Percentiles rank a stretch among this genome's conserved stretches.
Evolutionary conservation across 2,888 invertebrate genomes (phyloP).

Genomic region (Platypus cylindrus): DNA sequence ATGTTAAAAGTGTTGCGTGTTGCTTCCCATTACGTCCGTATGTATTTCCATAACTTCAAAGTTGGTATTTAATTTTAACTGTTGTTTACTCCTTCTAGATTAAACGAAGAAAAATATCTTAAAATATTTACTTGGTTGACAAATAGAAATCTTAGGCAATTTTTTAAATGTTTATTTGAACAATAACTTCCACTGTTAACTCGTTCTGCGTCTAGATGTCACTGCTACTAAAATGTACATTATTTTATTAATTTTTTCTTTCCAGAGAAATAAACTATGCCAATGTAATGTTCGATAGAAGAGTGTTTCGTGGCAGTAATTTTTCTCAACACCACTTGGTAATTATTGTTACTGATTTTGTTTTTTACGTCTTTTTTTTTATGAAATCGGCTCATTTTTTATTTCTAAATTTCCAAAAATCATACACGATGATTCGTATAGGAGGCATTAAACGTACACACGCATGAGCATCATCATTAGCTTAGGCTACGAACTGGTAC

Average conservation of each 20-base stretch:
- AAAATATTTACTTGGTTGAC: neutral
- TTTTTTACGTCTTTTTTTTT: conserved; percentile 1
- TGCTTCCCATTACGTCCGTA: too few relatives aligned
- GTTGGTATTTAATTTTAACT: too few relatives aligned
- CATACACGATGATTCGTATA: too few relatives aligned
- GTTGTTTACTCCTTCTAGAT: neutral
- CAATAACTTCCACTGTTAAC: neutral
- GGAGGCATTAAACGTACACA: too few relatives aligned
- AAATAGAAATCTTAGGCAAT: neutral
- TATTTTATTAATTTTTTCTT: neutral
- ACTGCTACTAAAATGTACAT: neutral
- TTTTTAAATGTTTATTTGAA: too few relatives aligned
- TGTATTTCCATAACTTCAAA: too few relatives aligned
- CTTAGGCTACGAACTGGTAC: too few relatives aligned
- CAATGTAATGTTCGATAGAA: conserved; percentile 83
- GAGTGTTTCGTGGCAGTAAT: conserved; percentile 75
- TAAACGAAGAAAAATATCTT: neutral
- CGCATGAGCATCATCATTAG: too few relatives aligned
- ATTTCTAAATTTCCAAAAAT: conserved; percentile 15
- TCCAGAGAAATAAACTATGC: conserved; percentile 37
- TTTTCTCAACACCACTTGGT: conserved; percentile 41
- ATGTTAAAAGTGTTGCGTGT: too few relatives aligned
- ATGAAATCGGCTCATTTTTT: conserved; percentile 22
- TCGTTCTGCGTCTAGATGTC: neutral
- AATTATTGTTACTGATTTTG: conserved; percentile 14